Evolutionary conservation across 2,888 invertebrate genomes (phyloP).

Genomic region (Prenolepis imparis): DNA sequence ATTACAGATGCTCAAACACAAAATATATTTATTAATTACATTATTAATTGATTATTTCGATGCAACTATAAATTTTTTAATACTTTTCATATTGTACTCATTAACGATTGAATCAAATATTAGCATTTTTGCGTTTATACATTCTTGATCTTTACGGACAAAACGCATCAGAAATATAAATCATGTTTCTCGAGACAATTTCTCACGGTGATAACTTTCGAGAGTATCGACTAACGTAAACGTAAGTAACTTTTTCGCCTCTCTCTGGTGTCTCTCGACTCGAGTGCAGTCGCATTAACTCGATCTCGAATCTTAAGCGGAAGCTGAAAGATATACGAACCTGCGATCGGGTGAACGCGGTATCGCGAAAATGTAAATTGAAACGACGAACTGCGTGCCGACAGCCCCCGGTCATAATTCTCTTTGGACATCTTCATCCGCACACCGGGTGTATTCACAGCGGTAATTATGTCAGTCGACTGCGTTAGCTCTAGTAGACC

Average conservation of each 20-base stretch:
- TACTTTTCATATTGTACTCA: neutral
- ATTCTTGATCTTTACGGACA: neutral
- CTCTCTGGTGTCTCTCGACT: conserved; percentile 66
- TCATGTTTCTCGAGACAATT: neutral
- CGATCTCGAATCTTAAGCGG: conserved; percentile 56
- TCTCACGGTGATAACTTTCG: conserved; percentile 75
- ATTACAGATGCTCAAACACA: neutral
- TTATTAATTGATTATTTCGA: neutral
- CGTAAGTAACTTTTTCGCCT: conserved; percentile 75
- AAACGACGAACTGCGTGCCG: conserved; percentile 68
- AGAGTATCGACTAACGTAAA: conserved; percentile 46
- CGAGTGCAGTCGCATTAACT: conserved; percentile 25
- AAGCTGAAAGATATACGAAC: conserved; percentile 70
- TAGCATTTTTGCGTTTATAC: neutral
- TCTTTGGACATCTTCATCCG: conserved; percentile 72
- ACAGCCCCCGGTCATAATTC: conserved; percentile 65
- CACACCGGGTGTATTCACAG: conserved; percentile 55
- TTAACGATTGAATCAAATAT: neutral
- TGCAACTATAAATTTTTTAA: neutral
- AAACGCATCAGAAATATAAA: neutral
- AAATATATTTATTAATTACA: neutral
- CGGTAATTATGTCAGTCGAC: conserved; percentile 66
- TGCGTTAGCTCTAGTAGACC: conserved; percentile 26
- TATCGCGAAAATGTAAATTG: conserved; percentile 73
- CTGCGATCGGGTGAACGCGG: conserved; percentile 41